A percentile compares a stretch with the other conserved stretches of the same genome.
phyloP scores from a whole-genome alignment of 2,113 vertebrate species.

The Trematocara nigrifrons region DNA sequence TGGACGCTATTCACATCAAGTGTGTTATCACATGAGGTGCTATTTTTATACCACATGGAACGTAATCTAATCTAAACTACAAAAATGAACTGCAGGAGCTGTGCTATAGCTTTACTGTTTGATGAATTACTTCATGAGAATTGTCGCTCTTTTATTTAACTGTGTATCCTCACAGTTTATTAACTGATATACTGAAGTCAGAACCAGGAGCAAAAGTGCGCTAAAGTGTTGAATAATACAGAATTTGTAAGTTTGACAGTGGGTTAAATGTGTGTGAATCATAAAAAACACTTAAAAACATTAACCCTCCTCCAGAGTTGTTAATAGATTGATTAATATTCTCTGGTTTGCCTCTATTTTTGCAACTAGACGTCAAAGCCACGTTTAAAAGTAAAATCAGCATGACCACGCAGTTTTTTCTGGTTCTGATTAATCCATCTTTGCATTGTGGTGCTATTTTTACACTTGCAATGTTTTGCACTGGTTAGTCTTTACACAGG shows the following conservation, averaged over 20 bases:
- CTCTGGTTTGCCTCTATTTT: background rate
- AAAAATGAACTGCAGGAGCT: background rate
- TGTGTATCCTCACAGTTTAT: background rate
- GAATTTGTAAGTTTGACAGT: background rate
- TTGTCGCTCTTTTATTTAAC: background rate
- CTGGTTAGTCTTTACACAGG: background rate
- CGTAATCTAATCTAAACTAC: background rate
- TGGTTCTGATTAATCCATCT: background rate
- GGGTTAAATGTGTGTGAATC: background rate
- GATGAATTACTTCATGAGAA: background rate
- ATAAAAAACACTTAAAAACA: background rate
- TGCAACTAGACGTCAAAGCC: background rate
- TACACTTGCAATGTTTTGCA: background rate
- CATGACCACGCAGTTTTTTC: background rate
- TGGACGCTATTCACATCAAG: background rate
- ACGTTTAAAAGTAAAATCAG: constrained; percentile 11
- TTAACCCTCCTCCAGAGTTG: constrained; percentile 1
- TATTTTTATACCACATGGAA: background rate
- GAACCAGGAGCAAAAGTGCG: background rate
- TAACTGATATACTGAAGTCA: background rate
- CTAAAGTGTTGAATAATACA: background rate
- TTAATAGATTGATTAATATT: background rate
- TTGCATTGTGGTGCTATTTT: background rate
- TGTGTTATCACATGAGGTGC: background rate
- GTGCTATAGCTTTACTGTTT: background rate